phyloP scores from a whole-genome alignment of 2,797 vertebrate species.

The Xiphorhynchus erythropygius region DNA sequence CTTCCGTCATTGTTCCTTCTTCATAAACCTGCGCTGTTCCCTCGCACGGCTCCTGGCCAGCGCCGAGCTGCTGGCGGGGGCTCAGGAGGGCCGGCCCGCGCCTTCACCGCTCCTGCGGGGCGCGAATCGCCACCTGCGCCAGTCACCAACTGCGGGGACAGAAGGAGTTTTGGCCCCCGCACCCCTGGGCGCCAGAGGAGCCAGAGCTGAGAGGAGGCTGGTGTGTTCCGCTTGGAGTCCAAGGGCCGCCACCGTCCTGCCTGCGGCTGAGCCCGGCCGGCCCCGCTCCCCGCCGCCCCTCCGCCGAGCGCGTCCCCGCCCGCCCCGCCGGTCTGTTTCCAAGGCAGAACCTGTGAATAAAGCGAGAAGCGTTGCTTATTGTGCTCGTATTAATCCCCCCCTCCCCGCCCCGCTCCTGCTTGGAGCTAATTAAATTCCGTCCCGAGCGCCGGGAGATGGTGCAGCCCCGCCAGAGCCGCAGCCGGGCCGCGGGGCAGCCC shows the following conservation, averaged over 20 bases:
- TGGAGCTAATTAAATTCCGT: conserved; percentile 83
- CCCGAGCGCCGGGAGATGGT: conserved; percentile 15
- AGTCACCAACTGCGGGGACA: neutral
- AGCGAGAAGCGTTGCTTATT: conserved; percentile 77
- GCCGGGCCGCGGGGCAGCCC: neutral
- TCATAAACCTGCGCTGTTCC: neutral
- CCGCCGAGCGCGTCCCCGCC: neutral
- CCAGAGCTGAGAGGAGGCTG: neutral
- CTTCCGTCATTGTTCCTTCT: neutral
- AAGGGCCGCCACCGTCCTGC: neutral
- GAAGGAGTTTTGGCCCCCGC: neutral
- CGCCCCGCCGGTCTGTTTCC: conserved; percentile 4
- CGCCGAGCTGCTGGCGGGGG: neutral
- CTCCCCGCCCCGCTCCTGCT: neutral
- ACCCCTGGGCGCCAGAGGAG: neutral
- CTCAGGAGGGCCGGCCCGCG: neutral
- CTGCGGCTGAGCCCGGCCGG: too few species aligned
- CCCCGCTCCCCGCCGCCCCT: neutral
- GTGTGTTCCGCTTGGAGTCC: neutral
- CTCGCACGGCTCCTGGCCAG: neutral
- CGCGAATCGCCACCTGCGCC: neutral
- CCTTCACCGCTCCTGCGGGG: neutral
- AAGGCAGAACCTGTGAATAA: conserved; percentile 57
- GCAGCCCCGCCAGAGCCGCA: neutral
- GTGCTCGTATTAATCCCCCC: conserved; percentile 76